A percentile compares a stretch with the other conserved stretches of the same genome.
Evolutionary conservation across 2,797 vertebrate genomes (phyloP).

Genomic region (Coccyzus lansbergi): DNA sequence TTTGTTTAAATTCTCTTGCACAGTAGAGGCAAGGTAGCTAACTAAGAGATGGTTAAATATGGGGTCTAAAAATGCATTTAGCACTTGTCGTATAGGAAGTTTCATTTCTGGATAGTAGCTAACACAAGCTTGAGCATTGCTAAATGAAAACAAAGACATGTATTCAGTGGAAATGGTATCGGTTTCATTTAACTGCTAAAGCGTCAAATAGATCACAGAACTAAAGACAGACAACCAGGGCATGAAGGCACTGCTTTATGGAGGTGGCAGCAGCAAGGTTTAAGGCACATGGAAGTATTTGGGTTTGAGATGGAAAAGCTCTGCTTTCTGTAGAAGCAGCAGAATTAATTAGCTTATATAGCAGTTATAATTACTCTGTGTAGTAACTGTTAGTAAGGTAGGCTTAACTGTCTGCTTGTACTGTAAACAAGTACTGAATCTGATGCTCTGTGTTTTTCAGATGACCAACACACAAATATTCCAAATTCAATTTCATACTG

Average conservation of each 20-base stretch:
- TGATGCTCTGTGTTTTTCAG: constrained; percentile 68
- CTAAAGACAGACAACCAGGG: neutral
- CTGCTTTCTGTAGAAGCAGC: neutral
- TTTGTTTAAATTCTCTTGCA: neutral
- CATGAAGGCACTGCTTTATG: neutral
- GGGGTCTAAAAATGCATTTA: neutral
- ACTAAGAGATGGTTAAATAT: neutral
- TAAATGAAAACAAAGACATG: neutral
- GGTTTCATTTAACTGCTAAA: neutral
- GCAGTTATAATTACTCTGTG: neutral
- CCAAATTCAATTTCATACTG: constrained; percentile 98
- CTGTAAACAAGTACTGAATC: neutral
- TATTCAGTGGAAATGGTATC: neutral
- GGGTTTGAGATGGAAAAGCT: neutral
- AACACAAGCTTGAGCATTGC: neutral
- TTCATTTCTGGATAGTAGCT: neutral
- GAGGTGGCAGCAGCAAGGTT: neutral
- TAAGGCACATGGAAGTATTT: neutral
- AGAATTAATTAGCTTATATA: neutral
- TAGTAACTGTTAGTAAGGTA: neutral
- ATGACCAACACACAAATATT: constrained; percentile 99
- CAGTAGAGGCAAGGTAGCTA: neutral
- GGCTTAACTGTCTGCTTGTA: neutral
- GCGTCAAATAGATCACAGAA: neutral
- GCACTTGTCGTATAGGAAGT: neutral